Evolutionary conservation across 2,888 invertebrate genomes (phyloP), one percentile per base, ranked within the genome.

Genomic region (Spodoptera littoralis): DNA sequence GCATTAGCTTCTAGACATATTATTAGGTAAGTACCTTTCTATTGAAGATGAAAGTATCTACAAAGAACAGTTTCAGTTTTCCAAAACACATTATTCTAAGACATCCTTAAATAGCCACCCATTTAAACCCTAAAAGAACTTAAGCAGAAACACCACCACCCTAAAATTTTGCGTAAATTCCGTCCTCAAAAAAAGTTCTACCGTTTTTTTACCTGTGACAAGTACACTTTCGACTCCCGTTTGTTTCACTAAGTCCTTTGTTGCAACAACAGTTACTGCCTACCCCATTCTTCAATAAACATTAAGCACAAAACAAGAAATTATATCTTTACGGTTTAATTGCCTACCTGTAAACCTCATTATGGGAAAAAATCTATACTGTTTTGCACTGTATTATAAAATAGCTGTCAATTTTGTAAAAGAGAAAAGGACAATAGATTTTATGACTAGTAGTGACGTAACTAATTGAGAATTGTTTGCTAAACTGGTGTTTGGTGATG

Each of bases 281-380:
- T 59, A 63, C 45, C 73, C 2, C 42, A 60, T 54, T 54, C 43
- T 68, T 45, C 60, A 70, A 67, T n/a, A 18, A 3, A 11, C 6
- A 41, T 13, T 42, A 12, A 41, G 52, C 13, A 70, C 45, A 54
- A 68, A 56, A 74, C 54, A 47, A 52, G 54, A 45, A 74, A 59
- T 59, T 61, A 56, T 52, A 22, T 45, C 4, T 70, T 71, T 64
- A 72, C 61, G 52, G 65, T 43, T 56, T 63, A 72, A 65, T 67
- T 57, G 63, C 47, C 47, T 74, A 76, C 73, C 76, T 76, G 76
- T 61, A 64, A 62, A 56, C 47, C 27, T 49, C 58, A 67, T 76
- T 67, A 60, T 59, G 8, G 8, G 51, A 68, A 72, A 71, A 55
- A 27, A 72, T 65, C 58, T 57, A 12, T 27, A 46, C 65, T 36